These are phyloP conservation scores for Australoheros facetus DNA, from an alignment of 2,797 vertebrate species.

Conservation along the genomic window DNA sequence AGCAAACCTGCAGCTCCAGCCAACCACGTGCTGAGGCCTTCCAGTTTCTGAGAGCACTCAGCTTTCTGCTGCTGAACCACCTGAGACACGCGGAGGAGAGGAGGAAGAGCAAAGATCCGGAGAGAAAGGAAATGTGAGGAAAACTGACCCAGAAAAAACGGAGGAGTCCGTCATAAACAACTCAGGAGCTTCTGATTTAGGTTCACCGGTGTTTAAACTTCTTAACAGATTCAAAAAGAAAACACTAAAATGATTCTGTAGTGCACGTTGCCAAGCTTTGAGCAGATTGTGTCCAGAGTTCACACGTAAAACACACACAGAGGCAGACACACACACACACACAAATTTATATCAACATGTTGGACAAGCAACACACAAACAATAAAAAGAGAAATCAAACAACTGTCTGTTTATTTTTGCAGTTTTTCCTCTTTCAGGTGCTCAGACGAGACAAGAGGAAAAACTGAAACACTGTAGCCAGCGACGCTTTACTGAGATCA, in stretches of 20 bases:
- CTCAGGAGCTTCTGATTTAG: background rate
- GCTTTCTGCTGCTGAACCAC: constrained; percentile 92
- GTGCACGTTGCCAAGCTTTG: constrained; percentile 72
- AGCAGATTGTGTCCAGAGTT: constrained; percentile 85
- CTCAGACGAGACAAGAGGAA: constrained; percentile 46
- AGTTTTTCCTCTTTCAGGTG: constrained; percentile 53
- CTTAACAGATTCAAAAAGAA: background rate
- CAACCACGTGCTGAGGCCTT: constrained; percentile 88
- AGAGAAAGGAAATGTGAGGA: constrained; percentile 30
- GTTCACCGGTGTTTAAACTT: background rate
- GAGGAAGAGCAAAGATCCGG: constrained; percentile 6
- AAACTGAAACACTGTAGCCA: constrained; percentile 54
- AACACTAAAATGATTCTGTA: constrained; percentile 2
- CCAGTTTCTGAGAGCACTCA: constrained; percentile 88
- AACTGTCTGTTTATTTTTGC: constrained; percentile 35
- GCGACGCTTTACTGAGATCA: constrained; percentile 48
- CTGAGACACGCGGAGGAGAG: constrained; percentile 66
- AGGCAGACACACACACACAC: constrained; percentile 27
- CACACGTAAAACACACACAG: constrained; percentile 54
- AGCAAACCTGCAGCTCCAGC: constrained; percentile 84
- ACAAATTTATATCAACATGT: constrained; percentile 27
- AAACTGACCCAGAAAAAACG: background rate
- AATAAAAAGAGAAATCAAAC: constrained; percentile 52
- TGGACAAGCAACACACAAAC: constrained; percentile 53
- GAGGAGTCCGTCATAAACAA: background rate